Evolutionary conservation across 2,888 invertebrate genomes (phyloP), one percentile per base, ranked within the genome.

Genomic region (Erebia ligea): DNA sequence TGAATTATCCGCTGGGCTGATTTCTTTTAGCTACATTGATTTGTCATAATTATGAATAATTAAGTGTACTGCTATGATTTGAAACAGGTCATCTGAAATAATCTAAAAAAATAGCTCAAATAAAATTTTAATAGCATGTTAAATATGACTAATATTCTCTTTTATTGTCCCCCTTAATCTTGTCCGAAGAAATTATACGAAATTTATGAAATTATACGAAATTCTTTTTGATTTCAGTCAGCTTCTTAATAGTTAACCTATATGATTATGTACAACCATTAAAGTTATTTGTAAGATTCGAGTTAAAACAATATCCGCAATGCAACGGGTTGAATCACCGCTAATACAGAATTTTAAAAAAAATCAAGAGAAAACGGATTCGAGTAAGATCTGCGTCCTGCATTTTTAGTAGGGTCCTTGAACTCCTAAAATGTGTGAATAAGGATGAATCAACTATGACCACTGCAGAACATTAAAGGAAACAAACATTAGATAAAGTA

Each of bases 1-100:
- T 92, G 92, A 90, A 92, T 91, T 92, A 90, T 89, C 85, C 56
- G 61, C 86, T 59, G 61, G 65, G 80, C 81, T 79, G 80, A 83
- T 83, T 83, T 81, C 81, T 82, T 82, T 81, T 79, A 77, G 75
- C 54, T 54, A 21, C 56, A 64, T 70, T 65, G 50, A 57, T 69
- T 67, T 64, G 64, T 68, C 52, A 34, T 57, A 57, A 61, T 68
- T 70, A 68, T 62, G 58, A 62, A 48, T 71, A 62, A 48, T 71
- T 70, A 48, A 62, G 40, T 34, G 48, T 52, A 52, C 52, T 40
- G 52, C 21, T 42, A 40, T 61, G 59, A 67, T 21, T 13, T 56
- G 42, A 42, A 66, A 13, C 19, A 5, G 61, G 56, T 56, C 56
- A 1, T 21, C 11, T 42, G 21, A 25, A 25, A 21, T 6, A 10